Evolutionary conservation across 2,888 invertebrate species (phyloP), one percentile per base, ranked within the genome.

Genomic region (Mechanitis messenoides): DNA sequence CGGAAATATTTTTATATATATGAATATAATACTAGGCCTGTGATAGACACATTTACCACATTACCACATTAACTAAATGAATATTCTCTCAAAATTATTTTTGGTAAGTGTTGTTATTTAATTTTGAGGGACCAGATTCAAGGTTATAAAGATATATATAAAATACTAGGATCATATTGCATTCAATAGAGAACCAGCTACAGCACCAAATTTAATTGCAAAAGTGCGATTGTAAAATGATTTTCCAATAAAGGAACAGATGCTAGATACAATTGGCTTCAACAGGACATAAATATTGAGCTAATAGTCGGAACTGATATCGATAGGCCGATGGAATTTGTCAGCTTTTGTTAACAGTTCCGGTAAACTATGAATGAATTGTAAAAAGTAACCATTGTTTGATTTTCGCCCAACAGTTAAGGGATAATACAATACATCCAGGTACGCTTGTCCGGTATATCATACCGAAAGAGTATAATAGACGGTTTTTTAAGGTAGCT

Each of bases 281-380:
- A 84, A 85, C 83, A 82, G 78, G 80, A 81, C 79, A 81, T 82
- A 83, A 85, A 87, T 85, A 87, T 87, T 85, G 77, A 80, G 75
- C 79, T 82, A 84, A 84, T 83, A 85, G 83, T 85, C 85, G 85
- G 84, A 87, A 86, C 86, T 85, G 86, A 84, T 84, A 88, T 77
- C 79, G 86, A 89, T 87, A 87, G 81, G 71, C 78, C 72, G 73
- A 77, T 77, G 74, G 78, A 81, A 82, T 83, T 82, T 81, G 83
- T 83, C 81, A 79, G 77, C 82, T 78, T 83, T 87, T 89, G 87
- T 87, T 75, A 77, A 71, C 71, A 84, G 83, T 83, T 87, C 88
- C 89, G 87, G 81, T 81, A 77, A 84, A 87, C 83, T 70, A 85
- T 81, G 66, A 67, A 69, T 68, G 66, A 60, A 61, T 57, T 55